Base-by-base conservation (phyloP, 1,140 invertebrate genomes). In the Epicauta chinensis region DNA sequence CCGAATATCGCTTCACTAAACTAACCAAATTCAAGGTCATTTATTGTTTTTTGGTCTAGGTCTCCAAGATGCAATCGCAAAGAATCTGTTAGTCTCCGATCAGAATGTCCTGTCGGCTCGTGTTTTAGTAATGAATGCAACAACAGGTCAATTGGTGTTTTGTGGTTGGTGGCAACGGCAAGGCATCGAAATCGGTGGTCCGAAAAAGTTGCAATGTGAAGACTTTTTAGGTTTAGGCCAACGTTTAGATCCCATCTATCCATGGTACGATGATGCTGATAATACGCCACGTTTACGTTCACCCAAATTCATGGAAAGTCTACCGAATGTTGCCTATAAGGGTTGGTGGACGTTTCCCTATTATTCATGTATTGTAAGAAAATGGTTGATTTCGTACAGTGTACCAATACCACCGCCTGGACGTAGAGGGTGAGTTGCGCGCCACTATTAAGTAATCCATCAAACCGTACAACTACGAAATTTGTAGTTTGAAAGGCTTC, bases 261-360 rank as follows among this genome's bases (percentile, higher is more conserved):
- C 80, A 6, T 81, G 79, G 80, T 81, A 68, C 10, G 32, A 34
- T 34, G 75, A 77, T 56, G 72, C 75, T 53, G 56, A 67, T 59
- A 57, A 68, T 60, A 63, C 60, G 52, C 70, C 71, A 16, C 71
- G 72, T 5, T 63, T 82, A 31, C 75, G 81, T 32, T 85, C 83
- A 13, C 80, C 82, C 4, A 86, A 86, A 70, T 86, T 87, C 69
- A 81, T 85, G 69, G 73, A 78, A 34, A 82, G 80, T 46, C 77
- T 81, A 23, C 73, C 77, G 42, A 80, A 79, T 50, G 76, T 77
- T 12, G 79, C 80, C 29, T 83, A 80, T 72, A 79, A 78, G 56
- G 84, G 84, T 16, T 85, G 83, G 80, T 91, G 87, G 87, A 89
- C 85, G 7, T 81, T 78, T 57, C 86, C 87, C 3, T 90, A 89